Conservation (phyloP, 1,140 invertebrate genomes). For the Heterodera carotae region DNA sequence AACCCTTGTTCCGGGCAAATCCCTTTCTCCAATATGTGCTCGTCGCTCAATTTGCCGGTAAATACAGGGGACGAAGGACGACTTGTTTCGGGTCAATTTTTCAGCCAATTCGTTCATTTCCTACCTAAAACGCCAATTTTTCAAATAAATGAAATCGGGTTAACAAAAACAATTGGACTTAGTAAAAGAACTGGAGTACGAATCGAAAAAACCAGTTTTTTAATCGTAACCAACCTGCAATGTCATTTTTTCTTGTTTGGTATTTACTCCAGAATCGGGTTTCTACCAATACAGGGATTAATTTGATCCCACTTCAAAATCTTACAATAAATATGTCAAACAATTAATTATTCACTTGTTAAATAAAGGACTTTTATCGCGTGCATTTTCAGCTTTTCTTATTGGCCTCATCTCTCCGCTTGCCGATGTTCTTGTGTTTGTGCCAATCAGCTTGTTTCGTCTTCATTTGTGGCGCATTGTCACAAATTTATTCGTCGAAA, state of each 20-base stretch:
- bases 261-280: too few species aligned
- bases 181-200: background rate
- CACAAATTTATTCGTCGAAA: slow-evolving; percentile 47
- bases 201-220: background rate
- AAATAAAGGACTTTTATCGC: too few species aligned
- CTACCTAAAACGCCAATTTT: too few species aligned
- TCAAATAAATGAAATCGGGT: too few species aligned
- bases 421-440: slow-evolving; percentile 40
- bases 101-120: too few species aligned
- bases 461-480: slow-evolving; percentile 47
- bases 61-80: too few species aligned
- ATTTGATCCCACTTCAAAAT: background rate
- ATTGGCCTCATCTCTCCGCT: slow-evolving; percentile 32
- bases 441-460: slow-evolving; percentile 36
- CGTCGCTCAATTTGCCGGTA: slow-evolving; percentile 14
- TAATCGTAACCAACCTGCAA: too few species aligned
- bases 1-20: background rate
- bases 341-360: too few species aligned
- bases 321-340: too few species aligned
- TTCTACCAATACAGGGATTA: too few species aligned
- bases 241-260: too few species aligned
- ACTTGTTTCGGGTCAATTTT: too few species aligned
- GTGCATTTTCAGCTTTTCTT: slow-evolving; percentile 43
- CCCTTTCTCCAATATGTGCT: slow-evolving; percentile 18
- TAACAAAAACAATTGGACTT: background rate